Percentiles rank a stretch among this genome's conserved stretches.
These are phyloP conservation scores for Genyomyrus donnyi DNA, from an alignment of 2,113 vertebrate species.

Conservation along the genomic window DNA sequence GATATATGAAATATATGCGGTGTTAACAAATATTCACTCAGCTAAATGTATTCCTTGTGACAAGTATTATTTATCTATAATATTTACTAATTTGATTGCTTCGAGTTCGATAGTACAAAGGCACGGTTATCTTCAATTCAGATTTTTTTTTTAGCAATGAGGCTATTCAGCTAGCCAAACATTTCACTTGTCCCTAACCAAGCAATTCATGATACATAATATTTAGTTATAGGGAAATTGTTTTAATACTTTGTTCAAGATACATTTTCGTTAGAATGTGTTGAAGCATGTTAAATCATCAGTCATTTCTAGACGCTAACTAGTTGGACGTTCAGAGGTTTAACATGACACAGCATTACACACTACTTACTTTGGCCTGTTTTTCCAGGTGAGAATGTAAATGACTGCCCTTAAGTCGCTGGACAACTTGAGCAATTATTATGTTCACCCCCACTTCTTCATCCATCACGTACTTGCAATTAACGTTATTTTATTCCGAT, in stretches of 20 bases:
- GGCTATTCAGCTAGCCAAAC: background rate
- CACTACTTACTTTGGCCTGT: constrained; percentile 83
- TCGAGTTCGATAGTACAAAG: background rate
- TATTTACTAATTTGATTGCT: background rate
- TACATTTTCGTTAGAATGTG: background rate
- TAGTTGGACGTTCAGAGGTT: background rate
- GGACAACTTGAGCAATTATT: constrained; percentile 77
- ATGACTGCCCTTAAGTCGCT: constrained; percentile 74
- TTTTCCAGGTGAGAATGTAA: constrained; percentile 86
- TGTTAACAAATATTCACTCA: background rate
- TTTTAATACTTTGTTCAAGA: background rate
- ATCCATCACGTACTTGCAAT: constrained; percentile 54
- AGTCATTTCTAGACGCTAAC: background rate
- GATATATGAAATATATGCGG: background rate
- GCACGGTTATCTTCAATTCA: background rate
- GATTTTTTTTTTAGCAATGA: background rate
- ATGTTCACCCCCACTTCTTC: constrained; percentile 71
- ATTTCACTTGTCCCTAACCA: background rate
- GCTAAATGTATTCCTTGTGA: background rate
- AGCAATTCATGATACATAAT: background rate
- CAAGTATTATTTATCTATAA: background rate
- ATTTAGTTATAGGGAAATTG: background rate
- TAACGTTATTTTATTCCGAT: background rate
- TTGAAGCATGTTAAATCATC: background rate
- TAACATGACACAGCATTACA: background rate